Percentiles rank a stretch among this genome's conserved stretches.
These are phyloP conservation scores for Lithophane socia DNA, from an alignment of 2,888 invertebrate species.

Conservation along the genomic window DNA sequence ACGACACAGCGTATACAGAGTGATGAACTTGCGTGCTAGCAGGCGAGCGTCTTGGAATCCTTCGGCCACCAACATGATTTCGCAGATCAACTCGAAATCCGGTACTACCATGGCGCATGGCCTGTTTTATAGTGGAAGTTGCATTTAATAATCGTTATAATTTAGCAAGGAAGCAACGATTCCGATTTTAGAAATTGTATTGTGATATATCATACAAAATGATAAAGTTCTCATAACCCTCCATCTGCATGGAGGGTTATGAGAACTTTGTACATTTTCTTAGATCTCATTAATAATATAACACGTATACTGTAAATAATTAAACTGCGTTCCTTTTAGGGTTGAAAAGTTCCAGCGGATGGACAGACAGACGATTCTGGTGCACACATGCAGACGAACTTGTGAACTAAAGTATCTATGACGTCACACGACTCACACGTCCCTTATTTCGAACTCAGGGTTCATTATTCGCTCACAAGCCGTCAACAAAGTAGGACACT, in stretches of 20 bases:
- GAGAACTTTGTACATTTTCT: not conserved
- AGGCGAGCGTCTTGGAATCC: conserved; percentile 98
- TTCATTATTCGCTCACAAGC: no score
- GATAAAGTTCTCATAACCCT: no score
- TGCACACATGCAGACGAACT: no score
- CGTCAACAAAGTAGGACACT: no score
- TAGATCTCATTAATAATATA: not conserved
- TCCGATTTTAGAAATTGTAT: not conserved
- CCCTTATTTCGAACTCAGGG: no score
- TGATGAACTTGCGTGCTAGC: conserved; percentile 98
- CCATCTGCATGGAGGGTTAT: not conserved
- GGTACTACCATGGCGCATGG: conserved; percentile 99
- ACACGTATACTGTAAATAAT: not conserved
- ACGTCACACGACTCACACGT: no score
- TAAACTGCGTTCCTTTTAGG: not conserved
- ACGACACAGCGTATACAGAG: conserved; percentile 96
- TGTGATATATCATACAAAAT: not conserved
- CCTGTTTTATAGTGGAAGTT: conserved; percentile 83
- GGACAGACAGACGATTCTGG: no score
- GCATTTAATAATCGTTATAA: not conserved
- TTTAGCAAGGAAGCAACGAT: not conserved
- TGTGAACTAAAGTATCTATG: no score
- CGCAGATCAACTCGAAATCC: conserved; percentile 98
- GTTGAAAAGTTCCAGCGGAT: not conserved
- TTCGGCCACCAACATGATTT: conserved; percentile 99